phyloP scores from a whole-genome alignment of 2,113 vertebrate genomes.

The Talpa occidentalis region DNA sequence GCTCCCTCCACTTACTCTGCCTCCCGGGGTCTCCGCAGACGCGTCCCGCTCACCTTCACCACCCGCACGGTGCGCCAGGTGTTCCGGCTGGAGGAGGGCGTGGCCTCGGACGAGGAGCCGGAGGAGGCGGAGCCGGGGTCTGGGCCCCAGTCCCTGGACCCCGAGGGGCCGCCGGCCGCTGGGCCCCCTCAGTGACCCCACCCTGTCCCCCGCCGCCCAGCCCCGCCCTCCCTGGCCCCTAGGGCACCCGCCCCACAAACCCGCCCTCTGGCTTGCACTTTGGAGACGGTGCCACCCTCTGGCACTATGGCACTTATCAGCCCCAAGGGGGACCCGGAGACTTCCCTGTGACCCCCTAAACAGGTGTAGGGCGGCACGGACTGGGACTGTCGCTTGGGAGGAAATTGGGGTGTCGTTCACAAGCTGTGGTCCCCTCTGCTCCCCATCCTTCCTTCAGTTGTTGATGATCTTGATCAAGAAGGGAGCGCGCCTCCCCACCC shows the following conservation, averaged over 20 bases:
- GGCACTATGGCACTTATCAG: neutral
- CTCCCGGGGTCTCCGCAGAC: constrained; percentile 51
- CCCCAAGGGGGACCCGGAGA: neutral
- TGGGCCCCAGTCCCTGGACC: neutral
- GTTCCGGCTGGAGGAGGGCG: constrained; percentile 83
- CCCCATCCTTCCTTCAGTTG: neutral
- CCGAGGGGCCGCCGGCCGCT: constrained; percentile 10
- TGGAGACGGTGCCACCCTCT: neutral
- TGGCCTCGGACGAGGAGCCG: constrained; percentile 78
- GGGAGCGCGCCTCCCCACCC: neutral
- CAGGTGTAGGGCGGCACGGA: neutral
- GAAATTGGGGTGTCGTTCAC: neutral
- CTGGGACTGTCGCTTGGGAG: neutral
- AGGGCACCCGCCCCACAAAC: neutral
- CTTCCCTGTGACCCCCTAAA: neutral
- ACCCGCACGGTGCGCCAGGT: constrained; percentile 83
- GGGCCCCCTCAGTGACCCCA: constrained; percentile 73
- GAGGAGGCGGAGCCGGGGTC: constrained; percentile 58
- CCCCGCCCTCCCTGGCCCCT: neutral
- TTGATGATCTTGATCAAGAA: neutral
- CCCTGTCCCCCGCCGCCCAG: neutral
- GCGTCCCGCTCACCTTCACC: constrained; percentile 83
- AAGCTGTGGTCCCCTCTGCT: neutral
- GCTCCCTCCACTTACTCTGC: neutral
- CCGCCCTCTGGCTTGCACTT: constrained; percentile 32